Evolutionary conservation across 2,888 invertebrate species (phyloP).

Genomic region (Cerastoderma edule): DNA sequence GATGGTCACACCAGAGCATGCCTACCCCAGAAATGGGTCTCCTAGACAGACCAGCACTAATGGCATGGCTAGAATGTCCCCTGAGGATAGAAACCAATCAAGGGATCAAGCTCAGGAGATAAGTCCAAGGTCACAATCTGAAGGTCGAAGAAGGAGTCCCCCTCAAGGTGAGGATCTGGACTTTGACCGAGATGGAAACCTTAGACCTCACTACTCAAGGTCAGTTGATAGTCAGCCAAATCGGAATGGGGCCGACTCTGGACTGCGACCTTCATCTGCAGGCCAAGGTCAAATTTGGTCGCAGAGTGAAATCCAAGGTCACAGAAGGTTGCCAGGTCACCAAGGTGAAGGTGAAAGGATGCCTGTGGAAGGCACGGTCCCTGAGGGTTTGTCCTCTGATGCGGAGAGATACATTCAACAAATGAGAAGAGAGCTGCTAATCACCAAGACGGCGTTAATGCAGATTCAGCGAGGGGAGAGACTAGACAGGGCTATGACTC

Average conservation of each 20-base stretch:
- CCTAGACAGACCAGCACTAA: no score
- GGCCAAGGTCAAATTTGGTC: neutral
- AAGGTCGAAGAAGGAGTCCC: neutral
- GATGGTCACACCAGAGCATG: neutral
- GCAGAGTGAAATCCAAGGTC: neutral
- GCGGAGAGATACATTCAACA: slow-evolving; percentile 72
- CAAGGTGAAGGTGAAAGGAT: slow-evolving; percentile 26
- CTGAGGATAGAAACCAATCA: no score
- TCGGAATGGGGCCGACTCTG: neutral
- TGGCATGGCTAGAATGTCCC: no score
- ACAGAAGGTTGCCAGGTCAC: neutral
- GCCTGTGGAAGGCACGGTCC: slow-evolving; percentile 14
- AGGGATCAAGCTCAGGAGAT: no score
- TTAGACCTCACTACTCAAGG: slow-evolving; percentile 43
- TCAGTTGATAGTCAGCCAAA: slow-evolving; percentile 20
- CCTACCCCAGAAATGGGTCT: no score
- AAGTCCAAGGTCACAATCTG: no score
- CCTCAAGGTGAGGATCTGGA: neutral
- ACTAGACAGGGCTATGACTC: slow-evolving; percentile 30
- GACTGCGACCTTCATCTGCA: no score
- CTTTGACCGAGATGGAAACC: slow-evolving; percentile 43
- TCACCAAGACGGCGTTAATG: slow-evolving; percentile 70
- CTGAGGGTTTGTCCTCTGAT: slow-evolving; percentile 55
- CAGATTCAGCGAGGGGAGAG: slow-evolving; percentile 62
- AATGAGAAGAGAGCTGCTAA: slow-evolving; percentile 67